phyloP scores from a whole-genome alignment of 2,113 vertebrate genomes.

The Cavia porcellus region DNA sequence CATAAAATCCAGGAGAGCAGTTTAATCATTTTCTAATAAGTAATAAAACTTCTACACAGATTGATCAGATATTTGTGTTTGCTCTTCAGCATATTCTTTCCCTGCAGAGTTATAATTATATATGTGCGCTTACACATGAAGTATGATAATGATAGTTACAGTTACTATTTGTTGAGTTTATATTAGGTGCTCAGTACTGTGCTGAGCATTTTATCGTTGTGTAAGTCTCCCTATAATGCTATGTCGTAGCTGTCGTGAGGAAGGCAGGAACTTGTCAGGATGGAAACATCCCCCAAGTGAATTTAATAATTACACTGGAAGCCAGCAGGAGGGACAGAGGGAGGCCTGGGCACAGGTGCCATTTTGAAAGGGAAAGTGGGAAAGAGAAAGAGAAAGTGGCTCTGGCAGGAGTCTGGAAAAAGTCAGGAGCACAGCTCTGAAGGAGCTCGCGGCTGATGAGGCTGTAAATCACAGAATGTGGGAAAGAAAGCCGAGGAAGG shows the following conservation, averaged over 20 bases:
- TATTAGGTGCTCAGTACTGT: not conserved
- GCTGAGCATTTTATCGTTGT: not conserved
- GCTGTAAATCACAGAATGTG: not conserved
- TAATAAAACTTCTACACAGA: not conserved
- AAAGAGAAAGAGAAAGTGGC: not conserved
- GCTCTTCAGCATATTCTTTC: not conserved
- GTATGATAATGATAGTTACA: not conserved
- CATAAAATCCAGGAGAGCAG: not conserved
- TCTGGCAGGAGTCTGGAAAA: not conserved
- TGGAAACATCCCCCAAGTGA: not conserved
- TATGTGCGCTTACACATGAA: not conserved
- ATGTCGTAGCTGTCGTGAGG: not conserved
- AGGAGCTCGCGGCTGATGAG: not conserved
- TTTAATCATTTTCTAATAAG: not conserved
- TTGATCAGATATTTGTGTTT: not conserved
- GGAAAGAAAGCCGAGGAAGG: not conserved
- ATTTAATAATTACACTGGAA: not conserved
- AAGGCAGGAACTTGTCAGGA: not conserved
- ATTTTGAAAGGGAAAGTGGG: not conserved
- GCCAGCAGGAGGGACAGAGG: not conserved
- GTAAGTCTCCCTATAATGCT: not conserved
- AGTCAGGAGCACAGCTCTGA: not conserved
- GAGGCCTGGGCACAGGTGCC: not conserved
- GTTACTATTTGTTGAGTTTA: not conserved
- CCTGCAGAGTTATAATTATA: not conserved